Evolutionary conservation across 1,140 invertebrate genomes (phyloP).

Genomic region (Leucophenga varia): DNA sequence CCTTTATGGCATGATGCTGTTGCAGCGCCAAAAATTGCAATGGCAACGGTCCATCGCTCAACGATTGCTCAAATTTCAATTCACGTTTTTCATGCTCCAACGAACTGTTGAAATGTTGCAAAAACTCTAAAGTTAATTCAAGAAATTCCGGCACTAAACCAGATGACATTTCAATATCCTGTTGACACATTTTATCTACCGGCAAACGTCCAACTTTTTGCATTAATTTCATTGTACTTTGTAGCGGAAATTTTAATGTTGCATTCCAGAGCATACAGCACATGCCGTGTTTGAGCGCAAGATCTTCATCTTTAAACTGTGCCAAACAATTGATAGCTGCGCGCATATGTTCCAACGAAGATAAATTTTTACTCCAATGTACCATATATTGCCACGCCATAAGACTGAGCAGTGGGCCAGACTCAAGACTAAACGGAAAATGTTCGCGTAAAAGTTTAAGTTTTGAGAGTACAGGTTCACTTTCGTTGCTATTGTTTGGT

Average conservation of each 20-base stretch:
- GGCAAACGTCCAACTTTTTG: constrained; percentile 87
- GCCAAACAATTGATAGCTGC: constrained; percentile 64
- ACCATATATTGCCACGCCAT: constrained; percentile 88
- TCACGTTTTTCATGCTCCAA: constrained; percentile 57
- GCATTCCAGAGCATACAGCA: constrained; percentile 86
- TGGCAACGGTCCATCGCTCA: constrained; percentile 67
- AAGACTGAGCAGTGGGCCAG: constrained; percentile 77
- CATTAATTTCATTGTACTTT: constrained; percentile 73
- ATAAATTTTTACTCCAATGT: constrained; percentile 79
- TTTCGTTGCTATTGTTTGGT: constrained; percentile 28
- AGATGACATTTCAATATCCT: constrained; percentile 75
- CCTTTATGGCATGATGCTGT: constrained; percentile 72
- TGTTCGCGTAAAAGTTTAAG: constrained; percentile 67
- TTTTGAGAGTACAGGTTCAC: constrained; percentile 60
- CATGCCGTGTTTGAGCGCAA: constrained; percentile 70
- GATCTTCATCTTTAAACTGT: constrained; percentile 59
- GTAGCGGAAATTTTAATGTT: constrained; percentile 75
- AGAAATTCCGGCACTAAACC: constrained; percentile 70
- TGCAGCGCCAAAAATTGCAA: constrained; percentile 76
- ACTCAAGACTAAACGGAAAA: constrained; percentile 83
- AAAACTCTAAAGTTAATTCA: constrained; percentile 67
- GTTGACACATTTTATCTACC: constrained; percentile 77
- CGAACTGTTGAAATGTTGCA: constrained; percentile 67
- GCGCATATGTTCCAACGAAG: constrained; percentile 65
- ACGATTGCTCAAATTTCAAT: constrained; percentile 68